Percentiles rank a stretch among this genome's conserved stretches.
phyloP scores from a whole-genome alignment of 2,113 vertebrate species.

The Nicator chloris region DNA sequence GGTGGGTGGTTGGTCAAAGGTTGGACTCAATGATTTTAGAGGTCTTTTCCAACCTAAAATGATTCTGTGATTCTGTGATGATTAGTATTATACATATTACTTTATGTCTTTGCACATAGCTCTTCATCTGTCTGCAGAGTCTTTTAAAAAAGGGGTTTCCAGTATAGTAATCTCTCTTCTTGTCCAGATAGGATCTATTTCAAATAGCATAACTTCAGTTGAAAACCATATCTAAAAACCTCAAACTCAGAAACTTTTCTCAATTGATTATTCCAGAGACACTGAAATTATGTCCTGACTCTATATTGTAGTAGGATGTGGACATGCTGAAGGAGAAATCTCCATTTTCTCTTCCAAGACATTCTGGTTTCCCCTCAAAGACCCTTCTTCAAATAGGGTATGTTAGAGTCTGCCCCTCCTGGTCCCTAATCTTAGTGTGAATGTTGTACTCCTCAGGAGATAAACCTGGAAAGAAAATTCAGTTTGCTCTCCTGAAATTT shows the following conservation, averaged over 20 bases:
- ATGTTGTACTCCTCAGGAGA: neutral
- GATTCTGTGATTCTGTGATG: neutral
- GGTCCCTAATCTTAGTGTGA: neutral
- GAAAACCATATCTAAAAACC: neutral
- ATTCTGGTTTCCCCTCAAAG: neutral
- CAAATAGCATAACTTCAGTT: neutral
- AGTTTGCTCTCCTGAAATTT: neutral
- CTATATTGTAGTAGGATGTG: neutral
- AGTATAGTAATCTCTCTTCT: neutral
- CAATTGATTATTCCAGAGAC: neutral
- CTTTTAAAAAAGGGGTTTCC: neutral
- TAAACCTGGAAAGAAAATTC: neutral
- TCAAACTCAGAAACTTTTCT: neutral
- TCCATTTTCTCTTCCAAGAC: neutral
- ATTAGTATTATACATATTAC: neutral
- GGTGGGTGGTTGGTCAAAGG: neutral
- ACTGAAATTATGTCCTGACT: neutral
- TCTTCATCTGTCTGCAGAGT: neutral
- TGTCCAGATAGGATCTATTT: neutral
- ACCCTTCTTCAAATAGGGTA: accelerated
- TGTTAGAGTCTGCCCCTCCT: neutral
- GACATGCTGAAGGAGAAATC: neutral
- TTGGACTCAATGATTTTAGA: neutral
- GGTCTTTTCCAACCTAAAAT: neutral
- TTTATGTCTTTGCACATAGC: neutral